Evolutionary conservation across 1,140 invertebrate genomes (phyloP), one percentile per base, ranked within the genome.

Genomic region (Drosophila ironensis): DNA sequence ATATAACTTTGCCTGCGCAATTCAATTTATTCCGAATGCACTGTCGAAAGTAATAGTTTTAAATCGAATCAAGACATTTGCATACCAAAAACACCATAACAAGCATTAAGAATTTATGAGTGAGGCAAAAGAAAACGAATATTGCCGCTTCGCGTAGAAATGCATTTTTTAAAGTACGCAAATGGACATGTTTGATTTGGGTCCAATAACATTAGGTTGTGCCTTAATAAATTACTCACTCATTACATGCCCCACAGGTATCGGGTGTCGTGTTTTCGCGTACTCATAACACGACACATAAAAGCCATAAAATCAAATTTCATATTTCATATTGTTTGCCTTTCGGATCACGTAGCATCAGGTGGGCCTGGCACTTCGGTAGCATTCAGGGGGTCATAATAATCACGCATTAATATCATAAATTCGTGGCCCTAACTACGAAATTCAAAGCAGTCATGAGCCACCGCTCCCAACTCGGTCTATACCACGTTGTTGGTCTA

Each of bases 401-500:
- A 84, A 78, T 66, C 78, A 72, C 66, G 78, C 54, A 71, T 57
- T 84, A 86, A 71, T 74, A 86, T 80, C 78, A 86, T 86, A 84
- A 84, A 84, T 84, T 84, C 73, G 61, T 82, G 68, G 51, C 63
- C 57, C 19, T 48, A 44, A 33, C 73, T 52, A 68, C 48, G 51
- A 25, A 70, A 82, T 82, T 73, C 77, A 37, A 70, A 20, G 46
- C 69, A 82, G 77, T 61, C 71, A 27, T 47, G 44, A 35, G 16
- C 19, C 63, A 67, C 53, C 66, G 72, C 66, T 60, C 76, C 67
- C 59, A 76, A 54, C 53, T 68, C 68, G 60, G n/a, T n/a, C n/a
- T n/a, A n/a, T n/a, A n/a, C n/a, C n/a, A n/a, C n/a, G n/a, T n/a
- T n/a, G n/a, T n/a, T n/a, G n/a, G n/a, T n/a, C n/a, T n/a, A n/a